A percentile compares a stretch with the other conserved stretches of the same genome.
Conservation (phyloP, 2,888 invertebrate species). For the Esperia sulphurella region DNA sequence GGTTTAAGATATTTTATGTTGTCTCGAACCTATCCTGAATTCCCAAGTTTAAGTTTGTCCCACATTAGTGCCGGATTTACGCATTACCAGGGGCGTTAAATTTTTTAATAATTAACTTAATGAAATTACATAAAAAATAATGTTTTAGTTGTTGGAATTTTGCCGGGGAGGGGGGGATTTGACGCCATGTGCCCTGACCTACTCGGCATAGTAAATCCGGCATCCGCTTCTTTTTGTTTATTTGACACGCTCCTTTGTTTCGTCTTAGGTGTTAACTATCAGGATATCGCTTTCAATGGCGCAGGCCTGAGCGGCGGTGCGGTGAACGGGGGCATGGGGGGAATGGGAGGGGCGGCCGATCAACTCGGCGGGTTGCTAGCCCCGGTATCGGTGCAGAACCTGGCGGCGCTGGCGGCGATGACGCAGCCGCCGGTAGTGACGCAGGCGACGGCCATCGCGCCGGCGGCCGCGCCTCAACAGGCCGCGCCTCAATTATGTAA, state of each 20-base stretch:
- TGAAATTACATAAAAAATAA: no score
- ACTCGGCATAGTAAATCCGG: no score
- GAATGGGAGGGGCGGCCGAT: constrained; percentile 86
- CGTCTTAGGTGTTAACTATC: constrained; percentile 71
- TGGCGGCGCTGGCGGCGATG: constrained; percentile 93
- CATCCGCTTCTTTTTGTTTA: constrained; percentile 4
- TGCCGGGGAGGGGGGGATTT: no score
- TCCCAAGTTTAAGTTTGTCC: background rate
- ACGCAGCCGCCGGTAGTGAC: constrained; percentile 80
- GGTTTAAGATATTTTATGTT: no score
- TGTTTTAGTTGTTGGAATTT: no score
- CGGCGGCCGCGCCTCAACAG: constrained; percentile 58
- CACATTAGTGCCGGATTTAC: background rate
- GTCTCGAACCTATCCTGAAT: background rate
- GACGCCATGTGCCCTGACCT: no score
- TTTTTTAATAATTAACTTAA: no score
- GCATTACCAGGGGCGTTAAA: background rate
- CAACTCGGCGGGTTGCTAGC: constrained; percentile 91
- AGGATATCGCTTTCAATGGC: constrained; percentile 76
- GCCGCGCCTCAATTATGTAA: constrained; percentile 67
- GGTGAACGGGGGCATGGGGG: constrained; percentile 75
- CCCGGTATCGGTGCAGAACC: constrained; percentile 93
- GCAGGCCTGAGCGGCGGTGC: constrained; percentile 66
- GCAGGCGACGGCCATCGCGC: constrained; percentile 69
- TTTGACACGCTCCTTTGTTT: constrained; percentile 21